These are phyloP conservation scores for Catotricha subobsoleta DNA, from an alignment of 2,888 invertebrate species.

Conservation along the genomic window DNA sequence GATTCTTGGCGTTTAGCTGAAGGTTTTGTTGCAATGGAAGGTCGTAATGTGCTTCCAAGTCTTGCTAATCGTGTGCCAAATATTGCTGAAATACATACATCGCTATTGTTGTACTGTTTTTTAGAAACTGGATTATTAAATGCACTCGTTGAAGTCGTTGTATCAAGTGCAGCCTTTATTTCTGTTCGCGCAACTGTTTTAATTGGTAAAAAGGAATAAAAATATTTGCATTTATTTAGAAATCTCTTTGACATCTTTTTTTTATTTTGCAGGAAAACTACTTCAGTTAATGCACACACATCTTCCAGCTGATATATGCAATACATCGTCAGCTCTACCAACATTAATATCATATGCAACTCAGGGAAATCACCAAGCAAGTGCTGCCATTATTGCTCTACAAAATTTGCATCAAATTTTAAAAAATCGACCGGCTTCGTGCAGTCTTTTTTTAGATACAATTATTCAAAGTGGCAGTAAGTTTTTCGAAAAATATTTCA, in stretches of 20 bases:
- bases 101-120: constrained; percentile 74
- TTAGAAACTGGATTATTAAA: constrained; percentile 71
- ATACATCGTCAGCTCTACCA: constrained; percentile 67
- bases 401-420: constrained; percentile 62
- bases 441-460: constrained; percentile 67
- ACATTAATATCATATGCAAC: constrained; percentile 64
- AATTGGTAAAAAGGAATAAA: constrained; percentile 36
- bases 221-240: neutral
- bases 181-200: constrained; percentile 83
- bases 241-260: neutral
- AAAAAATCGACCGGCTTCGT: constrained; percentile 61
- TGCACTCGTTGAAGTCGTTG: constrained; percentile 81
- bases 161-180: constrained; percentile 73
- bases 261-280: constrained; percentile 44
- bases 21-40: constrained; percentile 91
- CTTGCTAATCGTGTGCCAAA: constrained; percentile 72
- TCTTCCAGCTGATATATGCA: constrained; percentile 72
- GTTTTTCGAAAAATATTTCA: too few species aligned
- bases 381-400: constrained; percentile 64
- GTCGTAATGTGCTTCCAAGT: constrained; percentile 67
- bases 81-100: constrained; percentile 77
- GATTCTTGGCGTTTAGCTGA: constrained; percentile 80
- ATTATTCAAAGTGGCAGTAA: constrained; percentile 41
- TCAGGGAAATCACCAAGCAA: constrained; percentile 58
- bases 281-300: constrained; percentile 71